phyloP scores from a whole-genome alignment of 2,888 invertebrate species.

The Emmelina monodactyla region DNA sequence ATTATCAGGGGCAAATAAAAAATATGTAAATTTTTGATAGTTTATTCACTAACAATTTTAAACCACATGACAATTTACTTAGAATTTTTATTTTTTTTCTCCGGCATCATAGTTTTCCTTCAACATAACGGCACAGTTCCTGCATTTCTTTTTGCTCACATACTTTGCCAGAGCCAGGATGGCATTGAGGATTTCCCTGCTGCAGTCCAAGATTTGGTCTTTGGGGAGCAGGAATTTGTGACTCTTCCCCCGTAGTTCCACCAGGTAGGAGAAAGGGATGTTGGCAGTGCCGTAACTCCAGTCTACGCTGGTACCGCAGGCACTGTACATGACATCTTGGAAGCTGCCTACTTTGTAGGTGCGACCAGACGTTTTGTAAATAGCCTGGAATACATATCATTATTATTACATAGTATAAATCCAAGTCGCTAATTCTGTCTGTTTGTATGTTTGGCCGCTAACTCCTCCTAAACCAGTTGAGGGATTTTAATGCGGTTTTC shows the following conservation, averaged over 20 bases:
- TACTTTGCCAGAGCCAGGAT: constrained; percentile 37
- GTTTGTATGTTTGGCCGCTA: too few relatives aligned
- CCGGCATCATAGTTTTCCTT: too few relatives aligned
- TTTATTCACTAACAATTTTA: too few relatives aligned
- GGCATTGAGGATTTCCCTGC: constrained; percentile 36
- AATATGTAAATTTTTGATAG: too few relatives aligned
- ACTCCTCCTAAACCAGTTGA: too few relatives aligned
- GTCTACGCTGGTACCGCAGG: constrained; percentile 52
- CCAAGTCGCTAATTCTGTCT: too few relatives aligned
- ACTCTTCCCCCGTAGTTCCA: constrained; percentile 44
- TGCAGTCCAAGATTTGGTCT: constrained; percentile 40
- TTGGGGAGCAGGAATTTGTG: constrained; percentile 40
- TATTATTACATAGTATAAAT: neutral
- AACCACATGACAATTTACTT: too few relatives aligned
- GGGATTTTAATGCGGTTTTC: too few relatives aligned
- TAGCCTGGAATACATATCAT: constrained; percentile 33
- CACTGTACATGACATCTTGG: constrained; percentile 51
- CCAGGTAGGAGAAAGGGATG: constrained; percentile 49
- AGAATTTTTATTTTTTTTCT: too few relatives aligned
- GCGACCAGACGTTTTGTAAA: constrained; percentile 40
- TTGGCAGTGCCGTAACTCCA: constrained; percentile 54
- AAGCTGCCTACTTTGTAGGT: constrained; percentile 58
- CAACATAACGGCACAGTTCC: constrained; percentile 27
- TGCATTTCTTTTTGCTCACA: constrained; percentile 36
- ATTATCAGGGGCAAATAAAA: too few relatives aligned